Evolutionary conservation across 2,113 vertebrate species (phyloP).

Genomic region (Megaleporinus macrocephalus): DNA sequence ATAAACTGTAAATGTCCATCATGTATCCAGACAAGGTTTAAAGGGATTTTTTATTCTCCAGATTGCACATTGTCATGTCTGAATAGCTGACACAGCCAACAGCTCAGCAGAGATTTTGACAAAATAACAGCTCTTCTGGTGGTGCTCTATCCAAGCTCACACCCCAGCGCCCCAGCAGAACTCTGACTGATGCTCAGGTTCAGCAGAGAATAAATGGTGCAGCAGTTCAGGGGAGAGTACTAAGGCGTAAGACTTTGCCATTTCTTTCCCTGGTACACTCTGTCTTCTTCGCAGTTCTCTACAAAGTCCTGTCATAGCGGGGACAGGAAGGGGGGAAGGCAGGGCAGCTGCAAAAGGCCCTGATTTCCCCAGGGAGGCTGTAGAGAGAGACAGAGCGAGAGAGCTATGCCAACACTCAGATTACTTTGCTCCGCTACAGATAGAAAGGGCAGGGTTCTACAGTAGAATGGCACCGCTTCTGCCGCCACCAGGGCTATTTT

Average conservation of each 20-base stretch:
- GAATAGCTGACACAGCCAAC: slow-evolving; percentile 11
- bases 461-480: slow-evolving; percentile 55
- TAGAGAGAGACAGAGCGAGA: slow-evolving; percentile 16
- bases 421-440: slow-evolving; percentile 64
- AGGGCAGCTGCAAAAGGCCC: slow-evolving; percentile 62
- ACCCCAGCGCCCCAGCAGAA: background rate
- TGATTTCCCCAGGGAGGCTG: slow-evolving; percentile 73
- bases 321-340: slow-evolving; percentile 55
- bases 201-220: background rate
- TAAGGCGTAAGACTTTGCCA: slow-evolving; percentile 25
- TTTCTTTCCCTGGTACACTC: slow-evolving; percentile 46
- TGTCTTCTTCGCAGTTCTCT: slow-evolving; percentile 32
- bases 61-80: slow-evolving; percentile 17
- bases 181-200: background rate
- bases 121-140: background rate
- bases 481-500: slow-evolving; percentile 59
- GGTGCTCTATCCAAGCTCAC: background rate
- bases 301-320: slow-evolving; percentile 57
- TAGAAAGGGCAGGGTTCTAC: slow-evolving; percentile 13
- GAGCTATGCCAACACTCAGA: slow-evolving; percentile 67
- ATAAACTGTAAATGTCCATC: background rate
- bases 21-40: background rate
- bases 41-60: background rate
- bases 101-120: background rate
- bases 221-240: background rate